Base-by-base conservation (phyloP, 2,888 invertebrate species). In the Tachina fera region DNA sequence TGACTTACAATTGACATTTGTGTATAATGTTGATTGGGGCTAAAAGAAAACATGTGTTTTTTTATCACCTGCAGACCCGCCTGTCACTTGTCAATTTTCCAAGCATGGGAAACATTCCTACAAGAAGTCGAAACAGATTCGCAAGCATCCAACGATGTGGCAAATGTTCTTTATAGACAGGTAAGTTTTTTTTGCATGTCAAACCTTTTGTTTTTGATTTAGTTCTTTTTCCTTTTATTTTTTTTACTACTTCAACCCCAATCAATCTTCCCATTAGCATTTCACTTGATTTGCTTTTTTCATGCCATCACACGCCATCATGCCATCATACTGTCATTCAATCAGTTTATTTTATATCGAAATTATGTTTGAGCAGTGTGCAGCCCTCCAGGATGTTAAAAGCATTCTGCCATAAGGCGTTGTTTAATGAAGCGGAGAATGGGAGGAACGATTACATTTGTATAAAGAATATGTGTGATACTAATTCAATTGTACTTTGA, bases 91-190 rank as follows among this genome's bases (percentile, higher is more conserved):
- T 96, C 96, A 61, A 94, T 98, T 90, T 97, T 97, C 93, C 96
- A 97, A 92, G 96, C 96, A 84, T 98, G 98, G 98, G 98, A 98
- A 93, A 96, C 96, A 86, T 94, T 98, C 84, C 95, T 98, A 83
- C 97, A 97, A 92, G 97, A 98, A 92, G 97, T 97, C 86, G 98
- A 98, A 93, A 96, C 97, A 53, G 97, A 98, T 92, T 97, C 97
- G 22, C 95, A 97, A 91, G 96, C 97, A 63, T 96, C 97, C 93
- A 96, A 96, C 90, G 97, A 97, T 91, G 96, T 98, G 87, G 96
- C 97, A 10, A 95, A 96, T 47, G 95, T 97, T 43, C 94, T 98
- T 82, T 96, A 96, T 81, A 94, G 96, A 74, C 95, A 95, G 93
- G 95, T 94, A 88, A 90, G 89, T 70, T 31, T 31, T 22, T n/a